Conservation (phyloP, 2,113 vertebrate species). For the Ophthalmolycus amberensis region DNA sequence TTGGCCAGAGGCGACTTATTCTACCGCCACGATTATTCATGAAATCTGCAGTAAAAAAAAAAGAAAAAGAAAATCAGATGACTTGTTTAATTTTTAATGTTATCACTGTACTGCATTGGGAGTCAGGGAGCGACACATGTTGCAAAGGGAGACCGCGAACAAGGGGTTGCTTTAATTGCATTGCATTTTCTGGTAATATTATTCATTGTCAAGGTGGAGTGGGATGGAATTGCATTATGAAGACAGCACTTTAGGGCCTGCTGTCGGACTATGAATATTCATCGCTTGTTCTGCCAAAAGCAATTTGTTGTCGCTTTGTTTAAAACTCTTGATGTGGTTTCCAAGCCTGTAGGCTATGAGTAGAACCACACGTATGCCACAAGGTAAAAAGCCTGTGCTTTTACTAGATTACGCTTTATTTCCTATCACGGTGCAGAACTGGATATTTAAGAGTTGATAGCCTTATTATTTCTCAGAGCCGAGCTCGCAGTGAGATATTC, state of each 20-base stretch:
- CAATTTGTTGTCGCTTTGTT: constrained; percentile 68
- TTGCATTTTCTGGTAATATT: constrained; percentile 74
- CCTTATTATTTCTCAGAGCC: constrained; percentile 27
- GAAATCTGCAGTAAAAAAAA: constrained; percentile 61
- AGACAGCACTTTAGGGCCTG: constrained; percentile 73
- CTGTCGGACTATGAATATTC: constrained; percentile 75
- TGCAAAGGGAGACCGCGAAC: constrained; percentile 55
- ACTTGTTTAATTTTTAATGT: constrained; percentile 73
- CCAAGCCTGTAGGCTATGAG: constrained; percentile 44
- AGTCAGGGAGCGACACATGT: constrained; percentile 46
- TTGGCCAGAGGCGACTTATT: constrained; percentile 48
- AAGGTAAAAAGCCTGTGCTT: constrained; percentile 38
- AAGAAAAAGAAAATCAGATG: constrained; percentile 56
- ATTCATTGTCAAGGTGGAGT: constrained; percentile 79
- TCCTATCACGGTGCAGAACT: constrained; percentile 1
- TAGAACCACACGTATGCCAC: constrained; percentile 22
- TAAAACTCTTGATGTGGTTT: constrained; percentile 64
- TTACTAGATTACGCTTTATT: constrained; percentile 34
- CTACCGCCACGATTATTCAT: constrained; percentile 53
- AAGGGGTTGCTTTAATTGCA: constrained; percentile 71
- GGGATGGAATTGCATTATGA: constrained; percentile 74
- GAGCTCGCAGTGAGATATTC: constrained; percentile 19
- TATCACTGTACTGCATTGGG: constrained; percentile 60
- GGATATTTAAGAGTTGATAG: constrained; percentile 27
- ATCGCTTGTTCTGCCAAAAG: constrained; percentile 63